Evolutionary conservation across 1,140 invertebrate genomes (phyloP).

Genomic region (Drosophila nigromelanica): DNA sequence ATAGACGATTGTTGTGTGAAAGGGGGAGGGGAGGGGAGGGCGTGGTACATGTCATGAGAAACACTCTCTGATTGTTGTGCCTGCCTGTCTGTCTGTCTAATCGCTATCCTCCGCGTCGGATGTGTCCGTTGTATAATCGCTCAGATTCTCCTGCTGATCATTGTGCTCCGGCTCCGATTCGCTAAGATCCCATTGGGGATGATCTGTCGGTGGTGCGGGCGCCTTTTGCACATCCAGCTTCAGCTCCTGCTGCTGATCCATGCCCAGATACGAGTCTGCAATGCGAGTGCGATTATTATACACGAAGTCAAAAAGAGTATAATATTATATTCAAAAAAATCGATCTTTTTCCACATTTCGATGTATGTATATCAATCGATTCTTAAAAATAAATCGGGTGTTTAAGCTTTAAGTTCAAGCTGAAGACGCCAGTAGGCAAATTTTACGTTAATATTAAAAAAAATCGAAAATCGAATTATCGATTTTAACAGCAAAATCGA

Average conservation of each 20-base stretch:
- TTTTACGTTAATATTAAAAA: too few relatives aligned
- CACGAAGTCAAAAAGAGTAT: too few relatives aligned
- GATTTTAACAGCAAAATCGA: too few relatives aligned
- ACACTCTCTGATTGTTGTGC: slow-evolving; percentile 9
- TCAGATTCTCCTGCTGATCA: slow-evolving; percentile 86
- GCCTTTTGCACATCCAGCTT: slow-evolving; percentile 98
- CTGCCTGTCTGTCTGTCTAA: slow-evolving; percentile 38
- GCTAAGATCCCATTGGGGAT: slow-evolving; percentile 98
- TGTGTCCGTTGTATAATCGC: slow-evolving; percentile 87
- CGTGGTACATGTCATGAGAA: slow-evolving; percentile 21
- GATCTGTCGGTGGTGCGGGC: slow-evolving; percentile 93
- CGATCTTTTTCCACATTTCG: too few relatives aligned
- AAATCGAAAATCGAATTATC: too few relatives aligned
- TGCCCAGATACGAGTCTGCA: slow-evolving; percentile 96
- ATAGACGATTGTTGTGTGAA: slow-evolving; percentile 13
- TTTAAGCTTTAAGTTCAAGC: too few relatives aligned
- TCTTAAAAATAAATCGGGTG: too few relatives aligned
- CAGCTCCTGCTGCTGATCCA: slow-evolving; percentile 95
- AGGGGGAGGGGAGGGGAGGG: not conserved
- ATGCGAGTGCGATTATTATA: not conserved
- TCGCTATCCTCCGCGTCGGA: slow-evolving; percentile 85
- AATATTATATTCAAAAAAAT: too few relatives aligned
- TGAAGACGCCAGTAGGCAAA: too few relatives aligned
- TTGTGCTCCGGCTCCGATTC: slow-evolving; percentile 94
- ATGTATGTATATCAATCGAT: too few relatives aligned